phyloP scores from a whole-genome alignment of 2,888 invertebrate genomes.

The Cataglyphis livida region DNA sequence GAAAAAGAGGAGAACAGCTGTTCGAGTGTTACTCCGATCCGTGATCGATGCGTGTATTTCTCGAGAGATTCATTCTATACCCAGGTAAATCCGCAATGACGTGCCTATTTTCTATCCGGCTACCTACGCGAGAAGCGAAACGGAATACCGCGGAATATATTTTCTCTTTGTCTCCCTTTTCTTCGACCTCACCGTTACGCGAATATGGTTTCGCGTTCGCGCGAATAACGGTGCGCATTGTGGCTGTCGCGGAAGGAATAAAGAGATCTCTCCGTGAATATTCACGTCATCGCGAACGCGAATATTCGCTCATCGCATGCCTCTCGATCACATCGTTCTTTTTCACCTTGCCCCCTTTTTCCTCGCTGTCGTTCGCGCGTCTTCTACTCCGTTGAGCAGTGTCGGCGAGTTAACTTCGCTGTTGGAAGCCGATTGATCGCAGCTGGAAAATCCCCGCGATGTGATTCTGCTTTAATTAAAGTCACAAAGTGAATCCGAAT shows the following conservation, averaged over 20 bases:
- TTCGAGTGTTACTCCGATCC: neutral
- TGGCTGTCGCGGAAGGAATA: slow-evolving; percentile 48
- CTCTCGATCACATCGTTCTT: slow-evolving; percentile 2
- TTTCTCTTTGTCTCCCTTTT: slow-evolving; percentile 46
- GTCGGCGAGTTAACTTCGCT: slow-evolving; percentile 33
- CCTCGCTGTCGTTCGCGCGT: slow-evolving; percentile 26
- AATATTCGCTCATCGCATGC: neutral
- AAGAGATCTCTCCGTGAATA: slow-evolving; percentile 22
- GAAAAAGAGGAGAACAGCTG: neutral
- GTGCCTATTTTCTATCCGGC: slow-evolving; percentile 23
- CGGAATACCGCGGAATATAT: slow-evolving; percentile 11
- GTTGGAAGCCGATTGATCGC: slow-evolving; percentile 24
- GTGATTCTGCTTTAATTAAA: slow-evolving; percentile 8
- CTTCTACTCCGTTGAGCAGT: neutral
- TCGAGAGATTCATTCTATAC: neutral
- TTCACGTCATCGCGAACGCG: neutral
- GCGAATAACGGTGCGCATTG: slow-evolving; percentile 72
- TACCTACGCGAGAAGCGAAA: slow-evolving; percentile 3
- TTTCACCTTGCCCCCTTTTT: slow-evolving; percentile 5
- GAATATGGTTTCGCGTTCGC: slow-evolving; percentile 62
- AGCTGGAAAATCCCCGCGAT: slow-evolving; percentile 20
- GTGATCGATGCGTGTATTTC: neutral
- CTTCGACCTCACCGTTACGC: slow-evolving; percentile 66
- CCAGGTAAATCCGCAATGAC: slow-evolving; percentile 18
- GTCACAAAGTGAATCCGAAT: slow-evolving; percentile 22